phyloP scores from a whole-genome alignment of 2,888 invertebrate genomes.

The Apamea epomidion region DNA sequence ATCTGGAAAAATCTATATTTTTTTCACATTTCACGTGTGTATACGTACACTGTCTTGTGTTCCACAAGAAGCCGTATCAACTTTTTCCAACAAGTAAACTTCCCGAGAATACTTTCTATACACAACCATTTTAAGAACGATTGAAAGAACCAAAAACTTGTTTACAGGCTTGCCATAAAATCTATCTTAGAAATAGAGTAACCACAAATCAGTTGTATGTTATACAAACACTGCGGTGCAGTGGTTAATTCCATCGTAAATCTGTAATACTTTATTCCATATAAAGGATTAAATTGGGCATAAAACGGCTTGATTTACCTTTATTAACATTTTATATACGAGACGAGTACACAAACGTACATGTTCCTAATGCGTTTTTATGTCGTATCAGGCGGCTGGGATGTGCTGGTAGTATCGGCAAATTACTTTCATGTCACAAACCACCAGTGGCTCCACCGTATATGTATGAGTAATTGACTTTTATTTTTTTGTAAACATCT shows the following conservation, averaged over 20 bases:
- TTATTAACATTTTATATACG: constrained; percentile 49
- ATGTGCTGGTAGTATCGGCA: constrained; percentile 60
- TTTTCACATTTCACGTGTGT: constrained; percentile 8
- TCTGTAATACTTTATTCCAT: constrained; percentile 51
- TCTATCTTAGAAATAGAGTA: constrained; percentile 59
- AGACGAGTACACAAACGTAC: constrained; percentile 8
- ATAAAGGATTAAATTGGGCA: constrained; percentile 43
- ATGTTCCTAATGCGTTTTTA: constrained; percentile 46
- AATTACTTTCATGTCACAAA: constrained; percentile 68
- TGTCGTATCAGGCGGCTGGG: constrained; percentile 17
- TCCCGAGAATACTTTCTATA: constrained; percentile 49
- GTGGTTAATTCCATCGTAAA: constrained; percentile 65
- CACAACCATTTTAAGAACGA: constrained; percentile 56
- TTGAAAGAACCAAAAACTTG: constrained; percentile 48
- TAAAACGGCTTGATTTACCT: constrained; percentile 61
- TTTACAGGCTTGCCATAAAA: constrained; percentile 57
- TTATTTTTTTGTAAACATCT: constrained; percentile 12
- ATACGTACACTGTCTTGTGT: neutral
- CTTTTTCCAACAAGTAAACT: constrained; percentile 32
- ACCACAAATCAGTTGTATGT: constrained; percentile 60
- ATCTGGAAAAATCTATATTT: neutral
- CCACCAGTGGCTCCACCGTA: constrained; percentile 19
- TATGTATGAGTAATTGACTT: constrained; percentile 32
- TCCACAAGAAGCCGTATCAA: constrained; percentile 27
- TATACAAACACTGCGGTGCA: constrained; percentile 59